A percentile compares a stretch with the other conserved stretches of the same genome.
phyloP scores from a whole-genome alignment of 2,888 invertebrate species.

The Drosophila borborema region DNA sequence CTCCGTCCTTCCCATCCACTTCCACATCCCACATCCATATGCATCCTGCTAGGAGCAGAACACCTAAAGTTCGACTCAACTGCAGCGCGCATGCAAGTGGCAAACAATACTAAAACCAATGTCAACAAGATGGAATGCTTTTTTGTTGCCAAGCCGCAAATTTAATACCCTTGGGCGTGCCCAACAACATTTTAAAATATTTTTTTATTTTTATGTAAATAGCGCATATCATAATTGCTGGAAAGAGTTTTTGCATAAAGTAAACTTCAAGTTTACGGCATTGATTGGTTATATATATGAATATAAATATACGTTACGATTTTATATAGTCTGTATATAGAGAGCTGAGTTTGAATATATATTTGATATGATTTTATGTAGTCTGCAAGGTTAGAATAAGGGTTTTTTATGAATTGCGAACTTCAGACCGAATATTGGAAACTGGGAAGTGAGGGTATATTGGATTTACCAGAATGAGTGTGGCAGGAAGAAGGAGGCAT shows the following conservation, averaged over 20 bases:
- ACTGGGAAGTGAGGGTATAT: too few relatives aligned
- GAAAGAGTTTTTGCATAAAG: background rate
- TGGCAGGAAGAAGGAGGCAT: too few relatives aligned
- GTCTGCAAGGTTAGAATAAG: too few relatives aligned
- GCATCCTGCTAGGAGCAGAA: background rate
- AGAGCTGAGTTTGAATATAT: too few relatives aligned
- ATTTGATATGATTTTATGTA: too few relatives aligned
- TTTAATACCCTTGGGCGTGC: background rate
- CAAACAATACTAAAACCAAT: constrained; percentile 13
- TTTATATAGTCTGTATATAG: too few relatives aligned
- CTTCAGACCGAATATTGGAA: too few relatives aligned
- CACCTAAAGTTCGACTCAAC: background rate
- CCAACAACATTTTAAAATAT: background rate
- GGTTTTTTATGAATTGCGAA: too few relatives aligned
- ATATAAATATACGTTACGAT: too few relatives aligned
- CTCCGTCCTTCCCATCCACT: background rate
- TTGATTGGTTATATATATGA: background rate
- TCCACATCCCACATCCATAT: background rate
- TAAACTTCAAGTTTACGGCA: background rate
- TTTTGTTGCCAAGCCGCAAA: background rate
- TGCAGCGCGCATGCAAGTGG: background rate
- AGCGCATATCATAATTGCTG: background rate
- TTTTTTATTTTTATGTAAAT: background rate
- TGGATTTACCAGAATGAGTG: too few relatives aligned
- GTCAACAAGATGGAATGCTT: constrained; percentile 8